These are phyloP conservation scores for Labrus mixtus DNA, from an alignment of 2,113 vertebrate genomes.

Conservation along the genomic window DNA sequence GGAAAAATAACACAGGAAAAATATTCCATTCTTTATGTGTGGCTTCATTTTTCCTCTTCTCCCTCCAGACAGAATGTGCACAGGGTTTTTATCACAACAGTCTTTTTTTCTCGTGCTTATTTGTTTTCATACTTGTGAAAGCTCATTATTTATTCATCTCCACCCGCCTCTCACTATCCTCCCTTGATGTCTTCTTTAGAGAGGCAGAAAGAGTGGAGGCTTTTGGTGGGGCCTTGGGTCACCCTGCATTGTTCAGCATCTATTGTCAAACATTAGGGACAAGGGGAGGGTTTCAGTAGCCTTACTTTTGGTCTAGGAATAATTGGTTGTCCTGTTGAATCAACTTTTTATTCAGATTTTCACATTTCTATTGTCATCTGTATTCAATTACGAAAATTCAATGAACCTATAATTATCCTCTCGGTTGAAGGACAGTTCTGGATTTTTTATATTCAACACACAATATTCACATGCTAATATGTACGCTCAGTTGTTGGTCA, in stretches of 20 bases:
- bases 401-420: not conserved
- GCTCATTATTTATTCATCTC: conserved; percentile 20
- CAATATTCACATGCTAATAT: conserved; percentile 1
- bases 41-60: conserved; percentile 44
- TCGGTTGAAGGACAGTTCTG: not conserved
- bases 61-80: conserved; percentile 16
- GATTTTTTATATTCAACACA: not conserved
- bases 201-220: not conserved
- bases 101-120: not conserved
- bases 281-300: conserved; percentile 13
- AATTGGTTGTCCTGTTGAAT: not conserved
- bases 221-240: not conserved
- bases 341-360: not conserved
- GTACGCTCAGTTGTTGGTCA: not conserved
- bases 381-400: not conserved
- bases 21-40: conserved; percentile 56
- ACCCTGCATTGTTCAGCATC: not conserved
- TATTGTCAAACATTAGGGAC: conserved; percentile 12
- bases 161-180: not conserved
- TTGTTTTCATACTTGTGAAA: conserved; percentile 19
- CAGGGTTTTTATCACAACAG: conserved; percentile 31
- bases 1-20: conserved; percentile 8
- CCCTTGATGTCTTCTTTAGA: not conserved
- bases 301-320: conserved; percentile 3
- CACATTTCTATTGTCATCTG: not conserved